Conservation (phyloP, 2,888 invertebrate genomes). For the Argynnis bischoffii region DNA sequence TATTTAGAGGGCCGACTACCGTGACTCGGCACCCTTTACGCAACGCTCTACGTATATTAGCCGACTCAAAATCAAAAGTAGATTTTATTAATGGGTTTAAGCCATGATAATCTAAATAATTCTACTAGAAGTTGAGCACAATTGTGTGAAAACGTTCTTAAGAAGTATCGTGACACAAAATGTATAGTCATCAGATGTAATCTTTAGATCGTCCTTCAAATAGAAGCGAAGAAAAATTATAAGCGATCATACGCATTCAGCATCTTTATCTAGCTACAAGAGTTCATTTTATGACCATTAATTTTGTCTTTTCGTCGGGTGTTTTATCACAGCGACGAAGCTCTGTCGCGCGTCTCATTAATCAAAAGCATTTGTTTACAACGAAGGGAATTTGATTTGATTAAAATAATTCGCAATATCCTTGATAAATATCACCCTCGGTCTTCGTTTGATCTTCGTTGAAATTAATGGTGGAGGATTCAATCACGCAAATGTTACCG, state of each 20-base stretch:
- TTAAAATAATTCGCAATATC: constrained; percentile 83
- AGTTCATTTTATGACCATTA: constrained; percentile 83
- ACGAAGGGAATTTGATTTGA: constrained; percentile 83
- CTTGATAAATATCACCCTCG: constrained; percentile 83
- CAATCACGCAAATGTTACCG: constrained; percentile 77
- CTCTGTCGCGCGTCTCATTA: constrained; percentile 82
- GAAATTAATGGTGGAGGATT: constrained; percentile 81
- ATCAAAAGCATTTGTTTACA: constrained; percentile 83
- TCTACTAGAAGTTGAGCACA: constrained; percentile 67
- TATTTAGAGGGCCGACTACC: constrained; percentile 72
- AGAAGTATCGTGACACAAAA: constrained; percentile 62
- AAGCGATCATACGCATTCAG: constrained; percentile 78
- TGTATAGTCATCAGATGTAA: constrained; percentile 77
- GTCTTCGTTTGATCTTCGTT: constrained; percentile 80
- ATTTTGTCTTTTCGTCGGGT: constrained; percentile 80
- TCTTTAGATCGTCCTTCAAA: constrained; percentile 73
- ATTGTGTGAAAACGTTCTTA: constrained; percentile 63
- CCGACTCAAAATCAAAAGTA: constrained; percentile 80
- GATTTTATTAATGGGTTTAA: constrained; percentile 78
- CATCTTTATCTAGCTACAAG: constrained; percentile 80
- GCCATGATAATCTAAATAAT: constrained; percentile 80
- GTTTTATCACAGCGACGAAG: constrained; percentile 80
- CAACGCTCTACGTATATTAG: constrained; percentile 77
- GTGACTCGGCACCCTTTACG: constrained; percentile 72
- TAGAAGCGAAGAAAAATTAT: constrained; percentile 75